Evolutionary conservation across 2,113 vertebrate genomes (phyloP).

Genomic region (Lepisosteus osseus): DNA sequence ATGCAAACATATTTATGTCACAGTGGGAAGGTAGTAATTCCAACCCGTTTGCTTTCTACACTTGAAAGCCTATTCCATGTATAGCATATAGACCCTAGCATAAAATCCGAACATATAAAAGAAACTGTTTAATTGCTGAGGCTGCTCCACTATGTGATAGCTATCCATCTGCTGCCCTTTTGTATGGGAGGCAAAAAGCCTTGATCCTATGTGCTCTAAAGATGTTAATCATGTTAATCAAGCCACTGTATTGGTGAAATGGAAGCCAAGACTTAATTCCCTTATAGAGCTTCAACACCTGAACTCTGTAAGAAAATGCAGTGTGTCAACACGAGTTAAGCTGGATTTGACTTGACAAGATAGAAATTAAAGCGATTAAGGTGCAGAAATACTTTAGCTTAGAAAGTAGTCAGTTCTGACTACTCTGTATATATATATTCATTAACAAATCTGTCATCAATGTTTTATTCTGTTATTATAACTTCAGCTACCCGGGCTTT

Average conservation of each 20-base stretch:
- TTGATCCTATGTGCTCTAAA: constrained; percentile 56
- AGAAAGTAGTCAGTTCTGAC: constrained; percentile 19
- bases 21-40: too few relatives aligned
- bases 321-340: constrained; percentile 35
- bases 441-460: constrained; percentile 37
- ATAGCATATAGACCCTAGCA: too few relatives aligned
- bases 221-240: constrained; percentile 62
- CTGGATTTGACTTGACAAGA: constrained; percentile 40
- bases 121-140: constrained; percentile 31
- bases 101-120: constrained; percentile 8
- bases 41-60: too few relatives aligned
- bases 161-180: constrained; percentile 54
- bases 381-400: constrained; percentile 31
- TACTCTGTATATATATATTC: constrained; percentile 22
- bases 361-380: constrained; percentile 30
- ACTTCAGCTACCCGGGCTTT: constrained; percentile 18
- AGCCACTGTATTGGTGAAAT: constrained; percentile 48
- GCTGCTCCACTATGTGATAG: constrained; percentile 59
- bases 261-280: constrained; percentile 42
- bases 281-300: constrained; percentile 50
- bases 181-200: constrained; percentile 39
- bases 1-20: too few relatives aligned
- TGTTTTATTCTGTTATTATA: constrained; percentile 22
- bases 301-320: constrained; percentile 15
- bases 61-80: too few relatives aligned